A percentile compares a stretch with the other conserved stretches of the same genome.
These are phyloP conservation scores for Cryptotis parvus DNA, from an alignment of 2,113 vertebrate genomes.

Conservation along the genomic window DNA sequence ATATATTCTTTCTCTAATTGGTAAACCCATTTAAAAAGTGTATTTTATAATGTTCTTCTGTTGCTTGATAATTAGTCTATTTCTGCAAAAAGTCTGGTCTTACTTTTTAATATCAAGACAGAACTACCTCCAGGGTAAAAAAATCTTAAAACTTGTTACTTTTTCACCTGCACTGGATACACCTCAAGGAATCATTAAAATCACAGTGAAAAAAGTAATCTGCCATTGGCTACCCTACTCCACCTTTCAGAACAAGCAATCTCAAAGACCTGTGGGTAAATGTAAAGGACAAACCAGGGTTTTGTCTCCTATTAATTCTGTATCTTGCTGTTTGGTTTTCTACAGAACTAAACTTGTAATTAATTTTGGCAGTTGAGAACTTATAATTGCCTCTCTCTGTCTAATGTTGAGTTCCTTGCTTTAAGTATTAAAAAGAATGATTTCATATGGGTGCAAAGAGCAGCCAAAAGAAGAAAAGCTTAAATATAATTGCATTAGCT, in stretches of 20 bases:
- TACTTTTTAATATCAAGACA: conserved; percentile 9
- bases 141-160: neutral
- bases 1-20: neutral
- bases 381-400: neutral
- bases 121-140: neutral
- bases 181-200: neutral
- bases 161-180: neutral
- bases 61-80: neutral
- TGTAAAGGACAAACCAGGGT: conserved; percentile 14
- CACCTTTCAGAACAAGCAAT: neutral
- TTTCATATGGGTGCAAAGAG: neutral
- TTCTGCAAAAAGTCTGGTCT: neutral
- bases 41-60: neutral
- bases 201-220: neutral
- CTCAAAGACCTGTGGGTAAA: neutral
- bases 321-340: conserved; percentile 14
- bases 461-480: neutral
- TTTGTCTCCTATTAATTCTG: neutral
- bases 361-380: conserved; percentile 3
- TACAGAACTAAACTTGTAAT: neutral
- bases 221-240: neutral
- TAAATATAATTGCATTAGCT: neutral
- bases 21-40: neutral
- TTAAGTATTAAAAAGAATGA: conserved; percentile 35
- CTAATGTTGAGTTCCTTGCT: conserved; percentile 40